Percentiles rank a stretch among this genome's conserved stretches.
phyloP scores from a whole-genome alignment of 2,888 invertebrate genomes.

The Beris morrisii region DNA sequence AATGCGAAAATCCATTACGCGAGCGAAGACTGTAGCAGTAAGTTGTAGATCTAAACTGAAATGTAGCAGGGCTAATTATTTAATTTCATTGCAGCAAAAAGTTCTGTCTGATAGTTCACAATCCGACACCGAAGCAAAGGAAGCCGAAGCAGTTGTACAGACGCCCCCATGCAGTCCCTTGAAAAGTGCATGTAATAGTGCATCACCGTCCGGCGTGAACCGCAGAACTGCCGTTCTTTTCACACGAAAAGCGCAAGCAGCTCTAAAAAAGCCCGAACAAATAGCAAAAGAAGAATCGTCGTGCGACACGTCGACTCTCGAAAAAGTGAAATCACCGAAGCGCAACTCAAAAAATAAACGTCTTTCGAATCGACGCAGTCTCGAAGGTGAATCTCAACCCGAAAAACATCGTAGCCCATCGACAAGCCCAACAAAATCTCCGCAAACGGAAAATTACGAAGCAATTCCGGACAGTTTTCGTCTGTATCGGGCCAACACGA shows the following conservation, averaged over 20 bases:
- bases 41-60: neutral
- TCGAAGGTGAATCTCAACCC: conserved; percentile 37
- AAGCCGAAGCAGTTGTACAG: conserved; percentile 43
- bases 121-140: conserved; percentile 51
- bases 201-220: conserved; percentile 56
- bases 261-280: conserved; percentile 53
- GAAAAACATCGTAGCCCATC: conserved; percentile 35
- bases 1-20: conserved; percentile 54
- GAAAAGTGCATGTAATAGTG: conserved; percentile 52
- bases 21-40: conserved; percentile 41
- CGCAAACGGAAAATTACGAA: conserved; percentile 42
- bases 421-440: conserved; percentile 52
- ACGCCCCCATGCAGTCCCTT: conserved; percentile 56
- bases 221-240: conserved; percentile 74
- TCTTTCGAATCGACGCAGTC: conserved; percentile 45
- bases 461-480: conserved; percentile 60
- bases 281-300: conserved; percentile 42
- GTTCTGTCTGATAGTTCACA: conserved; percentile 50
- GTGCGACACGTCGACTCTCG: conserved; percentile 42
- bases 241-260: conserved; percentile 70
- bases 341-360: conserved; percentile 50
- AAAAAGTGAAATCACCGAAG: conserved; percentile 51
- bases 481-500: conserved; percentile 58
- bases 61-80: neutral
- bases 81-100: conserved; percentile 28